Base-by-base conservation (phyloP, 2,797 vertebrate genomes). In the Scyliorhinus canicula region DNA sequence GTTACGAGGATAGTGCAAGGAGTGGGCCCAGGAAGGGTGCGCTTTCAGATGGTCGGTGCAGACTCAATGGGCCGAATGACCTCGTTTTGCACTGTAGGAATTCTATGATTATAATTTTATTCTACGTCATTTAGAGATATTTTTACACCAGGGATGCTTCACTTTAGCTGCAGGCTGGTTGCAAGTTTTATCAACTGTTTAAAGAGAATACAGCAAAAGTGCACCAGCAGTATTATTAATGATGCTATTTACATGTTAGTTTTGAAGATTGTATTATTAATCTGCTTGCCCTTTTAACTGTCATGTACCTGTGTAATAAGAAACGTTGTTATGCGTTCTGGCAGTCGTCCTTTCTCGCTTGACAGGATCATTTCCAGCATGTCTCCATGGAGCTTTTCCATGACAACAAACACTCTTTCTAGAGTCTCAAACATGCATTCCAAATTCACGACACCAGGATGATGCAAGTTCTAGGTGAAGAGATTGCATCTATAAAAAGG, bases 321-420 rank as follows among this genome's bases (percentile, higher is more conserved):
- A 97, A 99, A 99, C 97, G 98, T 99, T 31, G 98, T 99, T 97
- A 99, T 98, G 96, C 98, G 98, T 96, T 99, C 99, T 44, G 99
- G 99, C 96, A 99, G 96, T 95, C 98, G 98, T 95, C 99, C 99
- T 95, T 99, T 99, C 98, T 99, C 99, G 96, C 98, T 99, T 96
- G 99, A 99, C 97, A 99, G 97, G 97, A 99, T 99, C 98, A 99
- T 99, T 97, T 99, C 99, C 97, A 99, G 96, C 99, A 99, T 99
- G 97, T 99, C 99, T 96, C 99, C 99, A 95, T 99, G 98, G 96
- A 99, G 98, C 97, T 99, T 99, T 97, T 99, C 99, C 99, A 99
- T 99, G 96, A 99, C 98, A 95, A 99, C 99, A 96, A 99, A 99
- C 95, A 99, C 99, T 96, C 98, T 97, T 97, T 99, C 99, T 0